Conservation (phyloP, 2,888 invertebrate species). For the Rhingia campestris region DNA sequence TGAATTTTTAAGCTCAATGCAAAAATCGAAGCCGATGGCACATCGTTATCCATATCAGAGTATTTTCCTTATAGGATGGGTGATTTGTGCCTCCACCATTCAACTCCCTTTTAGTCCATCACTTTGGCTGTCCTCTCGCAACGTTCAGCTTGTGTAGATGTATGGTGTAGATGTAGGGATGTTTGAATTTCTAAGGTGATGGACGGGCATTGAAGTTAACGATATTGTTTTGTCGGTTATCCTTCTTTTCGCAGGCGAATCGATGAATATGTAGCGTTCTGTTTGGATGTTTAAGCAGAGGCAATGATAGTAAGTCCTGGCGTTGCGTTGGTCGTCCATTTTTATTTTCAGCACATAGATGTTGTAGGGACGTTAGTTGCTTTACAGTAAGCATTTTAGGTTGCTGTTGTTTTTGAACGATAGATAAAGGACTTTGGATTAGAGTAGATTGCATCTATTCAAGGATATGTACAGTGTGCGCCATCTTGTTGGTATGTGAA, state of each 20-base stretch:
- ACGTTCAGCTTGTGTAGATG: neutral
- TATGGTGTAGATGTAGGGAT: neutral
- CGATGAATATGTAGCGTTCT: neutral
- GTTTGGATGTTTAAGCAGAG: too few relatives aligned
- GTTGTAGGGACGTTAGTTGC: too few relatives aligned
- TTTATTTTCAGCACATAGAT: too few relatives aligned
- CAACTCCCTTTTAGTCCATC: constrained; percentile 1
- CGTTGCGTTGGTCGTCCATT: too few relatives aligned
- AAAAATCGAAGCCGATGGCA: neutral
- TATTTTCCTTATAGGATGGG: neutral
- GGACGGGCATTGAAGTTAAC: constrained; percentile 18
- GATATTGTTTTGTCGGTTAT: constrained; percentile 19
- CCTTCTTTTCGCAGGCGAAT: neutral
- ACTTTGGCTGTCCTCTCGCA: neutral
- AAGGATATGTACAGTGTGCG: too few relatives aligned
- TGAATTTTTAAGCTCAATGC: constrained; percentile 39
- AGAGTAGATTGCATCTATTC: too few relatives aligned
- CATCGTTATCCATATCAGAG: neutral
- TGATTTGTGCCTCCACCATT: neutral
- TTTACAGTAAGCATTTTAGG: too few relatives aligned
- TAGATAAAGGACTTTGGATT: too few relatives aligned
- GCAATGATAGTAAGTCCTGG: too few relatives aligned
- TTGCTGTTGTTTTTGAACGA: too few relatives aligned
- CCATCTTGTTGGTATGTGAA: too few relatives aligned
- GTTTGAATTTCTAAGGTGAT: constrained; percentile 20